Conservation (phyloP, 2,888 invertebrate species). For the Drosophila subsilvestris region DNA sequence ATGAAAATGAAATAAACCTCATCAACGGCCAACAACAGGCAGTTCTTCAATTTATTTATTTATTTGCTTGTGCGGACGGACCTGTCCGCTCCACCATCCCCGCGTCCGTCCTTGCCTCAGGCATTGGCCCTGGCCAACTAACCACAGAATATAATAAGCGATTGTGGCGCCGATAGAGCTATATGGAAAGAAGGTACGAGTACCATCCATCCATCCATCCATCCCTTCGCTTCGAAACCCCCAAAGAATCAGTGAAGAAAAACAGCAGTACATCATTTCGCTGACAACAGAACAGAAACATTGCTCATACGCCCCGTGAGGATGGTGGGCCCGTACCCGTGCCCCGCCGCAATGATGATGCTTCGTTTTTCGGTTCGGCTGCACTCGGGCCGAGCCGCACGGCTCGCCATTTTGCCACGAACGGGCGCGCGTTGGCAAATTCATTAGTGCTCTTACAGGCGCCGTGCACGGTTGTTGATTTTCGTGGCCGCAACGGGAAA, state of each 20-base stretch:
- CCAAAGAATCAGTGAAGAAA: slow-evolving; percentile 29
- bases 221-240: slow-evolving; percentile 12
- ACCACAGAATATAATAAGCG: slow-evolving; percentile 54
- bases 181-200: slow-evolving; percentile 35
- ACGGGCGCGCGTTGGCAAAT: slow-evolving; percentile 58
- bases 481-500: slow-evolving; percentile 48
- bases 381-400: slow-evolving; percentile 31
- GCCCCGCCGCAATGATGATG: slow-evolving; percentile 26
- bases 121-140: slow-evolving; percentile 50
- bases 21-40: slow-evolving; percentile 52
- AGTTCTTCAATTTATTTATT: slow-evolving; percentile 61
- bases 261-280: slow-evolving; percentile 23
- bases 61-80: slow-evolving; percentile 31
- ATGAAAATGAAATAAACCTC: slow-evolving; percentile 61
- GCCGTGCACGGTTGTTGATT: slow-evolving; percentile 83
- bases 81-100: not conserved
- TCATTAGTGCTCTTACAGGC: slow-evolving; percentile 84
- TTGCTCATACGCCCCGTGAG: slow-evolving; percentile 73
- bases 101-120: slow-evolving; percentile 2
- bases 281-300: slow-evolving; percentile 43
- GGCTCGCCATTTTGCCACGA: slow-evolving; percentile 59
- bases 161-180: slow-evolving; percentile 56
- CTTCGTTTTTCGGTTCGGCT: slow-evolving; percentile 15
- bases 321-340: slow-evolving; percentile 64
- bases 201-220: slow-evolving; percentile 5